Percentiles rank a stretch among this genome's conserved stretches.
Conservation (phyloP, 23 tunicate species). For the Trididemnum clinides region DNA sequence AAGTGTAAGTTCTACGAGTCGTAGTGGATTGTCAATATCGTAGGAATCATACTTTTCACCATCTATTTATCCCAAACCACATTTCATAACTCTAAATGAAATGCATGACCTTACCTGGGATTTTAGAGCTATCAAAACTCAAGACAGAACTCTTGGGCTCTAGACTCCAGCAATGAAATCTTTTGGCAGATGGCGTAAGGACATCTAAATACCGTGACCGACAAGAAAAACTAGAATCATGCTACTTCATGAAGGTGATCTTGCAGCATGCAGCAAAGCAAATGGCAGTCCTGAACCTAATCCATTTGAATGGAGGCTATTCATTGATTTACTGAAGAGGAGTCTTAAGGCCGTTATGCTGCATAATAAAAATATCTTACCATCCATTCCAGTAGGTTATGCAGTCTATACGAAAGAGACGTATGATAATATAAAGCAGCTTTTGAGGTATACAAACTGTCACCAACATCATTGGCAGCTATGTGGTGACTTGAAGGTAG, state of each 20-base stretch:
- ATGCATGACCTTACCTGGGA: constrained; percentile 36
- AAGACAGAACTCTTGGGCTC: constrained; percentile 33
- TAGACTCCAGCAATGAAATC: constrained; percentile 42
- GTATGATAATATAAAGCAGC: constrained; percentile 17
- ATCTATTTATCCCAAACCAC: neutral
- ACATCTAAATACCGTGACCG: constrained; percentile 39
- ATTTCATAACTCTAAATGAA: constrained; percentile 27
- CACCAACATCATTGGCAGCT: constrained; percentile 34
- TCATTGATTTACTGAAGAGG: constrained; percentile 26
- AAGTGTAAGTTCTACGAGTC: no score
- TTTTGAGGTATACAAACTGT: constrained; percentile 8
- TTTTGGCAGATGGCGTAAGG: constrained; percentile 6
- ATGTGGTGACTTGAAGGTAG: no score
- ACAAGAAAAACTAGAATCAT: constrained; percentile 30
- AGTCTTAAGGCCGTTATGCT: constrained; percentile 42
- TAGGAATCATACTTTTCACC: constrained; percentile 18
- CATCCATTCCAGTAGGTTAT: constrained; percentile 38
- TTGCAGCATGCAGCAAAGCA: neutral
- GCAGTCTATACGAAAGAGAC: constrained; percentile 10
- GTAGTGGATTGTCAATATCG: constrained; percentile 26
- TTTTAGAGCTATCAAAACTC: constrained; percentile 19
- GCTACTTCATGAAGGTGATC: constrained; percentile 18
- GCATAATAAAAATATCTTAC: constrained; percentile 34
- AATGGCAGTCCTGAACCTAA: neutral
- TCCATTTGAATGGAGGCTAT: constrained; percentile 29